Percentiles rank a stretch among this genome's conserved stretches.
These are phyloP conservation scores for Myotis yumanensis DNA, from an alignment of 2,113 vertebrate species.

Conservation along the genomic window DNA sequence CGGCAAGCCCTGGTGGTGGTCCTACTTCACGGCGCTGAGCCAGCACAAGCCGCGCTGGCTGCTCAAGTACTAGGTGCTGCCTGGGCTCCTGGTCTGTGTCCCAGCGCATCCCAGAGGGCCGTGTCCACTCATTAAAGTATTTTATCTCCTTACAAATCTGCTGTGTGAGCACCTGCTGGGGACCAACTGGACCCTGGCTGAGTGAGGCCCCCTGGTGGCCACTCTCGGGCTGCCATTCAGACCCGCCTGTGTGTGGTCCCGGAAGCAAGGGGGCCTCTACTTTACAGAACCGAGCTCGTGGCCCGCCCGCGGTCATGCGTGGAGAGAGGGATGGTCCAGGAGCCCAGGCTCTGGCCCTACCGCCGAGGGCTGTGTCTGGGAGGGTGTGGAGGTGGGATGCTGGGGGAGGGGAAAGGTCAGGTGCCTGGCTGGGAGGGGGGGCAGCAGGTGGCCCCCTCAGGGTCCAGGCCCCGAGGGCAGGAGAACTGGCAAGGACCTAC, in stretches of 20 bases:
- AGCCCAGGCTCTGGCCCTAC: not conserved
- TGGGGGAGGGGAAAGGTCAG: no score
- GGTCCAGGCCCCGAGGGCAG: not conserved
- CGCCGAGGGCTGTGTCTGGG: not conserved
- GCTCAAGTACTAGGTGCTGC: conserved; percentile 85
- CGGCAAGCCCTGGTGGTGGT: conserved; percentile 98
- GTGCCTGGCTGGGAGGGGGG: not conserved
- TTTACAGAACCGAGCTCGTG: not conserved
- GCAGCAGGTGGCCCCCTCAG: not conserved
- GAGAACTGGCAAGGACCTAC: not conserved
- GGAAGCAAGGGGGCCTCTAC: no score
- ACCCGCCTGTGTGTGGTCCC: not conserved
- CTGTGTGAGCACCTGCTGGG: rapidly evolving
- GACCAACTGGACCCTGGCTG: rapidly evolving
- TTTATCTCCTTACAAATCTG: not conserved
- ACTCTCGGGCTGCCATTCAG: no score
- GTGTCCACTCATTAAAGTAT: not conserved
- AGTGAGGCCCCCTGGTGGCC: rapidly evolving
- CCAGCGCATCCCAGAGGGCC: not conserved
- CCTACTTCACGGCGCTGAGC: conserved; percentile 92
- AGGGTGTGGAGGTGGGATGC: rapidly evolving
- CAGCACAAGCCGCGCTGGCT: conserved; percentile 92
- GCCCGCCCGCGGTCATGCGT: not conserved
- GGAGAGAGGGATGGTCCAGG: not conserved
- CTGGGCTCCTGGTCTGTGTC: not conserved